Evolutionary conservation across 1,140 invertebrate genomes (phyloP).

Genomic region (Xylocopa sonorina): DNA sequence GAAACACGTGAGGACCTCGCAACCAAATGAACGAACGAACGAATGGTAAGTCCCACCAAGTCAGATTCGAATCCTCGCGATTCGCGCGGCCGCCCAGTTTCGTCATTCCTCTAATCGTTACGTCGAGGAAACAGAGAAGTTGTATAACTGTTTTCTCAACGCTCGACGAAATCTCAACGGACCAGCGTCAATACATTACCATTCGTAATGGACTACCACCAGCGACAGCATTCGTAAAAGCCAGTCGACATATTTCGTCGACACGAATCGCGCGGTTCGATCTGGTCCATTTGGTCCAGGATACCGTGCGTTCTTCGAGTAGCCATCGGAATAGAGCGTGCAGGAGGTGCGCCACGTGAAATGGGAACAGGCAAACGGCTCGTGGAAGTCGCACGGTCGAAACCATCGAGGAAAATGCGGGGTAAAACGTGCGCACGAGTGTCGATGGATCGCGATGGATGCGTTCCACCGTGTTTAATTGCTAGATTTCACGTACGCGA

Average conservation of each 20-base stretch:
- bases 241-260: not conserved
- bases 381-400: not conserved
- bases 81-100: not conserved
- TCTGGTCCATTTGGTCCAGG: not conserved
- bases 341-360: not conserved
- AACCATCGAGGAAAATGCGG: not conserved
- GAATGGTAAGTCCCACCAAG: too few relatives aligned
- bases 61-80: constrained; percentile 10
- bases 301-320: not conserved
- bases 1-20: too few relatives aligned
- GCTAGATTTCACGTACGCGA: constrained; percentile 13
- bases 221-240: constrained; percentile 23
- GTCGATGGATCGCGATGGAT: not conserved
- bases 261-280: not conserved
- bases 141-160: constrained; percentile 38
- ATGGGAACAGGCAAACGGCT: not conserved
- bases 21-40: not conserved
- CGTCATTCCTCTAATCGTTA: constrained; percentile 22
- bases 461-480: constrained; percentile 16
- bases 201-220: constrained; percentile 5
- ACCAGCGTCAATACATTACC: constrained; percentile 15
- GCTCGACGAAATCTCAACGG: constrained; percentile 40
- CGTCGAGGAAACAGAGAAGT: constrained; percentile 27
- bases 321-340: not conserved
- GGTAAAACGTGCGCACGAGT: not conserved